Percentiles rank a stretch among this genome's conserved stretches.
phyloP scores from a whole-genome alignment of 1,140 invertebrate genomes.

The Drosophila kikkawai region DNA sequence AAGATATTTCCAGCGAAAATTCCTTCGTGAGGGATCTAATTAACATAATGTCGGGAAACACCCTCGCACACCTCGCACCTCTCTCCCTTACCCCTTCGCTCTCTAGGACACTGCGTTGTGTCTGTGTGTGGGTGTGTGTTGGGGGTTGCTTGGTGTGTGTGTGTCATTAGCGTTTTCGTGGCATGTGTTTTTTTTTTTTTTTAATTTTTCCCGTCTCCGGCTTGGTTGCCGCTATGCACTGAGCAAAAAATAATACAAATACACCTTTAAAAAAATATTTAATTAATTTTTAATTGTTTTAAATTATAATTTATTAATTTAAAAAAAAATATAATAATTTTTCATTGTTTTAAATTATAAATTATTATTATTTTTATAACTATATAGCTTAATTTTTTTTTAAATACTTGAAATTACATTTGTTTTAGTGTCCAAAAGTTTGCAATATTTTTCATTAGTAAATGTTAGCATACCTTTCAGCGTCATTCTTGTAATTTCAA shows the following conservation, averaged over 20 bases:
- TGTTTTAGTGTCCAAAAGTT: neutral
- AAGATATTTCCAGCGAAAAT: conserved; percentile 54
- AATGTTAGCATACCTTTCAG: neutral
- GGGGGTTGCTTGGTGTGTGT: conserved; percentile 29
- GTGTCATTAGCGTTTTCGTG: conserved; percentile 60
- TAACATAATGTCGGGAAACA: conserved; percentile 47
- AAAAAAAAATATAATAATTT: neutral
- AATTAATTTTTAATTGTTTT: neutral
- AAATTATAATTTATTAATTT: neutral
- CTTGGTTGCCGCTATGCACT: neutral
- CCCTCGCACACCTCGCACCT: conserved; percentile 2
- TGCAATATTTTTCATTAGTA: conserved; percentile 1
- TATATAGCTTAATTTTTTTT: too few relatives aligned
- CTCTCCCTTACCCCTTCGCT: neutral
- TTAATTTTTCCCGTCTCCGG: conserved; percentile 29
- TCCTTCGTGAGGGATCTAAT: conserved; percentile 52
- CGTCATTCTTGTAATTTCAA: neutral
- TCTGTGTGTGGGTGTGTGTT: conserved; percentile 22
- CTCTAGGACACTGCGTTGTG: conserved; percentile 22
- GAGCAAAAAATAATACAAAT: neutral
- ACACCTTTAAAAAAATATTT: neutral
- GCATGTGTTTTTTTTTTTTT: conserved; percentile 43
- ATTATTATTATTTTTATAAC: too few relatives aligned
- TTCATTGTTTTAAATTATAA: neutral
- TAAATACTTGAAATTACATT: too few relatives aligned